Base-by-base conservation (phyloP, 2,888 invertebrate genomes). In the Hemaris fuciformis region DNA sequence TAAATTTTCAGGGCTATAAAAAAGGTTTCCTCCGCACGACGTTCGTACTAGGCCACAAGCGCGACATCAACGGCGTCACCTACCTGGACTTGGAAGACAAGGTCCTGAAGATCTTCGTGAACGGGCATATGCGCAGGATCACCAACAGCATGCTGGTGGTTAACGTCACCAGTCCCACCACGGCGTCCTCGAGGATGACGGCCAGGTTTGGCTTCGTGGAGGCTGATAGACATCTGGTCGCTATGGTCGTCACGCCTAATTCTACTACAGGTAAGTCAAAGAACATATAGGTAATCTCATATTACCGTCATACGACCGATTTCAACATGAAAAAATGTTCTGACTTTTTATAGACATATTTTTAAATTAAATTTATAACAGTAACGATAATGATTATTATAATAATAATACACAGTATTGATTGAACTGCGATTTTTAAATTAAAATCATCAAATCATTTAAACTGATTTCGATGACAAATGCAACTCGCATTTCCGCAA, bases 111-210 rank as follows among this genome's bases (percentile, higher is more conserved):
- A 93, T 95, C 3, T 93, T 93, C 62, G 93, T 95, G 23, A 93
- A 95, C 77, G 96, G 97, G 5, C 94, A 96, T 83, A 93, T 96
- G 69, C 94, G 94, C 57, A 94, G 94, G 53, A 86, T 97, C 22
- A 95, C 95, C 0, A 96, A 97, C 83, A 96, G 95, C 66, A 96
- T 95, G 95, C 79, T 96, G 1, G 93, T 93, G 0, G 93, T 97
- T 18, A 97, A 97, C 80, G 93, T 96, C 3, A 96, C 96, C 0
- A 96, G 96, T 2, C 96, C 96, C 0, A 87, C 95, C 57, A 94
- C 95, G 57, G 95, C 95, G 61, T 94, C 95, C 73, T 91, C 94
- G 0, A 94, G 93, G 13, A 91, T 96, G 20, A 93, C 94, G 0
- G 96, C 95, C 0, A 88, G 95, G 2, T 95, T 97, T 71, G 96